Conservation (phyloP, 2,888 invertebrate species). For the Tortrix viridana region DNA sequence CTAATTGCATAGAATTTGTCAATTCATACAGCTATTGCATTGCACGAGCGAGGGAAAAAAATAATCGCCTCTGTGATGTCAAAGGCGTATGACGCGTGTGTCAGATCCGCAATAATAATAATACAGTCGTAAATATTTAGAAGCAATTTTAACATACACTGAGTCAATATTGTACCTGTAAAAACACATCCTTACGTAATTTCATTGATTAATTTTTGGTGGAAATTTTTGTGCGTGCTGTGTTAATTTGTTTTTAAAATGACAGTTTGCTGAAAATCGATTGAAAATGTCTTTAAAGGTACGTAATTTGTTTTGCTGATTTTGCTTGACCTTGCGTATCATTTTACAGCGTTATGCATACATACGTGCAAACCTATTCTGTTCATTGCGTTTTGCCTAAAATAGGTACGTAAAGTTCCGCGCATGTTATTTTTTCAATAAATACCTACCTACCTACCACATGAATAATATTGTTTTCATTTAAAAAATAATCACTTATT, state of each 20-base stretch:
- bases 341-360: constrained; percentile 2
- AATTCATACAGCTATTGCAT: constrained; percentile 8
- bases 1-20: constrained; percentile 12
- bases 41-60: constrained; percentile 19
- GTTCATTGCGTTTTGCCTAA: not conserved
- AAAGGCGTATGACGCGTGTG: constrained; percentile 21
- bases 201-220: constrained; percentile 22
- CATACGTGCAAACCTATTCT: too few species aligned
- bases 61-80: constrained; percentile 26
- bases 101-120: constrained; percentile 1
- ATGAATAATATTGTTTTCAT: too few species aligned
- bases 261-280: constrained; percentile 62
- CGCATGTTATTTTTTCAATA: not conserved
- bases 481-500: too few species aligned
- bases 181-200: constrained; percentile 17
- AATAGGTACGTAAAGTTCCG: not conserved
- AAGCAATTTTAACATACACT: constrained; percentile 18
- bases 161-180: constrained; percentile 35
- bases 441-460: too few species aligned
- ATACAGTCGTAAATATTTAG: constrained; percentile 29
- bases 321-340: constrained; percentile 31
- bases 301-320: constrained; percentile 32
- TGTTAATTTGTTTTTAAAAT: constrained; percentile 57
- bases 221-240: constrained; percentile 44
- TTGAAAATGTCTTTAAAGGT: constrained; percentile 73